Evolutionary conservation across 2,797 vertebrate genomes (phyloP), one percentile per base, ranked within the genome.

Genomic region (Todus mexicanus): DNA sequence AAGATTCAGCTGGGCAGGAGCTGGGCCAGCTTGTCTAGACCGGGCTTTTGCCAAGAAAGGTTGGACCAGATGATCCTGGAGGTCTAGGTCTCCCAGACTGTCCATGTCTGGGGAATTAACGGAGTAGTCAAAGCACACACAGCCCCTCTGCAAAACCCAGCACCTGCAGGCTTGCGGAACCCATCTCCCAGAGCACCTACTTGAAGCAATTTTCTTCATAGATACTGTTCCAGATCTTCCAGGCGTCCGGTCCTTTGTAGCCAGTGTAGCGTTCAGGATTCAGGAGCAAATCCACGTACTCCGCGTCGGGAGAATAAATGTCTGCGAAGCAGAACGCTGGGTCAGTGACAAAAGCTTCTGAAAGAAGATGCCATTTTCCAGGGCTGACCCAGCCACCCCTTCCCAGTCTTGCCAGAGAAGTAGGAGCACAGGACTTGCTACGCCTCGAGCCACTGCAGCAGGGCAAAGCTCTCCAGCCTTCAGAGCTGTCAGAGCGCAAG

Each of bases 131-230:
- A 64, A 89, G 31, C 38, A 51, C 26, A 11, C 20, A 17, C 38
- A 65, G 80, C 63, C 35, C 56, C 64, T 71, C 33, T 43, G 33
- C 43, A 81, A 19, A 22, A 15, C 16, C 2, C 75, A 64, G 53
- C 3, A 1, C 18, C 29, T 42, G 31, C 17, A 21, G 26, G 29
- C 11, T 48, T 0, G 2, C 33, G 66, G 23, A 40, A 43, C 2
- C 68, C 4, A 11, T 12, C 40, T 72, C 84, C 31, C 50, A 70
- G 26, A 93, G 16, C 65, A 97, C 98, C 38, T 98, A 98, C 98
- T 98, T 98, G 95, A 98, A 98, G 88, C 98, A 98, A 84, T 98
- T 98, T 91, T 98, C 98, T 76, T 98, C 98, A 3, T 98, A 98
- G 87, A 98, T 98, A 37, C 98, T 98, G 90, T 98, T 98, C 98